Evolutionary conservation across 2,888 invertebrate species (phyloP), one percentile per base, ranked within the genome.

Genomic region (Nomada fucata): DNA sequence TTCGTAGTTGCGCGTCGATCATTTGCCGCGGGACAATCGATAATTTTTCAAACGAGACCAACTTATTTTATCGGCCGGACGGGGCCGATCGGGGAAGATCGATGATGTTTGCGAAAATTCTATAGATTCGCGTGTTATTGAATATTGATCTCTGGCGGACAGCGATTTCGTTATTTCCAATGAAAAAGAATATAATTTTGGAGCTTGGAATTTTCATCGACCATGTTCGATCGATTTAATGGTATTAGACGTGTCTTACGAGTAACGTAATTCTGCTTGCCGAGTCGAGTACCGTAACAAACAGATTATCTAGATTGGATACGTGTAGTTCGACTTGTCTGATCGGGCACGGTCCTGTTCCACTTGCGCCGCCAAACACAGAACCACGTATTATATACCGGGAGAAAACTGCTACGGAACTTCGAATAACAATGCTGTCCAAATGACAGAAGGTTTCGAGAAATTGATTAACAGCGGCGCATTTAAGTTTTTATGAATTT

Each of bases 21-120:
- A 73, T 79, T 70, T 26, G 23, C 42, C 60, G 47, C 57, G 44
- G 26, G 60, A 68, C 70, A 23, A 23, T 71, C 70, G 55, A 71
- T 47, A 29, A 65, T 73, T 72, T 84, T 61, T 64, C 23, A 36
- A 20, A 23, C 23, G 23, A 4, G 20, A 20, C 18, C 13, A 18
- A 11, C 29, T 13, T 15, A 26, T n/a, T 57, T 44, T 57, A 42
- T 18, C 36, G n/a, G 20, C 7, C 67, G 23, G 23, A 23, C 23
- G 23, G 23, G 23, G 23, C 23, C 23, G 23, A 23, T 23, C 23
- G 23, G 23, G 23, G 23, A 23, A 23, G 23, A 23, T 67, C 15
- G 29, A 52, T 29, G 9, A 11, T 72, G 36, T 59, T 65, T 60
- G 64, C 47, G 69, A 59, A 42, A 23, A 50, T 59, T 64, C 42